Percentiles rank a stretch among this genome's conserved stretches.
These are phyloP conservation scores for Tetragnatha versicolor DNA, from an alignment of 1,140 invertebrate species.

Conservation along the genomic window DNA sequence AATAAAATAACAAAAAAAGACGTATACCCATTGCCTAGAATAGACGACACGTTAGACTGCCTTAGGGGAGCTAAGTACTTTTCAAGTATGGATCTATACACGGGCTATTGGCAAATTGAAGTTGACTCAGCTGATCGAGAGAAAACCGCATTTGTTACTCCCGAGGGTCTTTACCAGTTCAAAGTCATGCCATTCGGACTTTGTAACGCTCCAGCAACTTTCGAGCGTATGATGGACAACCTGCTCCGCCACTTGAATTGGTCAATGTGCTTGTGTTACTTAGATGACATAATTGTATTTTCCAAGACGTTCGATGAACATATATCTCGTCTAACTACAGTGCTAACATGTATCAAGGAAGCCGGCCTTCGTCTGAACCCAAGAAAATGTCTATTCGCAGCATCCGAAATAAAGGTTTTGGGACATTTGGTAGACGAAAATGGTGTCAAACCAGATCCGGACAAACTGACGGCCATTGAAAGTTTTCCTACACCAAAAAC, in stretches of 20 bases:
- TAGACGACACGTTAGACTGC: neutral
- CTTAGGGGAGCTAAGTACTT: neutral
- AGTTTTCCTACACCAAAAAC: neutral
- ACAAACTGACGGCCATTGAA: no score
- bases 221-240: constrained; percentile 59
- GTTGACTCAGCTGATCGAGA: constrained; percentile 60
- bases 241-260: neutral
- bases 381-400: constrained; percentile 45
- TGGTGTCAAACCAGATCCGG: no score
- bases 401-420: constrained; percentile 2
- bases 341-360: constrained; percentile 49
- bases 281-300: constrained; percentile 65
- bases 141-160: constrained; percentile 65
- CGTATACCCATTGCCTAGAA: neutral
- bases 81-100: neutral
- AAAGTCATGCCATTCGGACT: constrained; percentile 65
- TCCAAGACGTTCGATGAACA: constrained; percentile 45
- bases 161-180: constrained; percentile 64
- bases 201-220: constrained; percentile 63
- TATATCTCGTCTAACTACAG: no score
- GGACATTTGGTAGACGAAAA: no score
- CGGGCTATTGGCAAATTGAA: constrained; percentile 62
- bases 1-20: constrained; percentile 15
- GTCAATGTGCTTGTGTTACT: constrained; percentile 55
- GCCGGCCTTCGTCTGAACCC: constrained; percentile 48